A percentile compares a stretch with the other conserved stretches of the same genome.
phyloP scores from a whole-genome alignment of 2,113 vertebrate species.

The Dipodomys merriami region DNA sequence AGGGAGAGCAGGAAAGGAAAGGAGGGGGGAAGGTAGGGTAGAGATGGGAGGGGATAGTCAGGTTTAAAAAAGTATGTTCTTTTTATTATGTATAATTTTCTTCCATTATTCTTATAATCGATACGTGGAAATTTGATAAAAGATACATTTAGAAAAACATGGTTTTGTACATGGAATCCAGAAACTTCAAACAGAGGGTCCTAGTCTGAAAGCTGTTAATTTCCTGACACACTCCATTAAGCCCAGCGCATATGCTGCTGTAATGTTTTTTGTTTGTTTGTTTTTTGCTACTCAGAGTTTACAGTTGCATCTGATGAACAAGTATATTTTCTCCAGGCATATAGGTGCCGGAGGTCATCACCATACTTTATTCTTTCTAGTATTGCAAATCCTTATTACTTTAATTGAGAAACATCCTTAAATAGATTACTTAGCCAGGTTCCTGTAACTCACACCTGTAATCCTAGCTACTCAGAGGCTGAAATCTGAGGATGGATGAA shows the following conservation, averaged over 20 bases:
- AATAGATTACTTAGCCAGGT: neutral
- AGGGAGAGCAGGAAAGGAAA: too few relatives aligned
- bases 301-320: conserved; percentile 22
- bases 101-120: neutral
- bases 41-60: too few relatives aligned
- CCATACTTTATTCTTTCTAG: neutral
- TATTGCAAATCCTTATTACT: neutral
- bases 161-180: neutral
- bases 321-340: neutral
- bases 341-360: neutral
- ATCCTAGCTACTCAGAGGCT: too few relatives aligned
- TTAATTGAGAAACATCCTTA: neutral
- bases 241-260: neutral
- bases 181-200: neutral
- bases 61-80: neutral
- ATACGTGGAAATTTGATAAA: neutral
- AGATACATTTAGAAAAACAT: neutral
- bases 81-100: conserved; percentile 37
- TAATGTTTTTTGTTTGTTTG: too few relatives aligned
- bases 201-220: neutral
- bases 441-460: too few relatives aligned
- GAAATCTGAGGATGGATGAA: too few relatives aligned
- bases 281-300: neutral
- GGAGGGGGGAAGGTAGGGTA: too few relatives aligned
- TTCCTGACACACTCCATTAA: neutral